phyloP scores from a whole-genome alignment of 2,888 invertebrate species.

The Acrocyrtus sp. region DNA sequence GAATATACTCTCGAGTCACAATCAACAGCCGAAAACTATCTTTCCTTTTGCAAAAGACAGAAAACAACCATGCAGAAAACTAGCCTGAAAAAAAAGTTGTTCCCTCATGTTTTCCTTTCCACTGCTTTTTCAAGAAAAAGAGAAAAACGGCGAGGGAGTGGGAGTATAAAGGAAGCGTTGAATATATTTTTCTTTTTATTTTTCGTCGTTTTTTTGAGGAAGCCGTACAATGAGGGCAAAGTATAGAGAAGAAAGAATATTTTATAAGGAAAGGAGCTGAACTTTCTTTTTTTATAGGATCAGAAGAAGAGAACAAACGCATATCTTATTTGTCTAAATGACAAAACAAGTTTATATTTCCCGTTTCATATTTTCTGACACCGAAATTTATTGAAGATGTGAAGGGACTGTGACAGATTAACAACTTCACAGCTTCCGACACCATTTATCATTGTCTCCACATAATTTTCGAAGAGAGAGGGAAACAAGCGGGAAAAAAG shows the following conservation, averaged over 20 bases:
- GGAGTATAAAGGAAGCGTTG: no score
- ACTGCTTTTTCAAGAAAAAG: no score
- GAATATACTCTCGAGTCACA: no score
- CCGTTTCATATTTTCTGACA: conserved; percentile 33
- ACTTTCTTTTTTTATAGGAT: no score
- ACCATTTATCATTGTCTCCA: conserved; percentile 44
- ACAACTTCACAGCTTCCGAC: conserved; percentile 37
- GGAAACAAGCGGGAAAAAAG: no score
- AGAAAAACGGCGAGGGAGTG: no score
- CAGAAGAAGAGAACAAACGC: conserved; percentile 1
- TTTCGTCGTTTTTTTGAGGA: no score
- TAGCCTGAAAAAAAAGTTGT: background rate
- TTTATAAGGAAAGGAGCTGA: no score
- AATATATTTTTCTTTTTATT: no score
- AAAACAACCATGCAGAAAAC: conserved; percentile 32
- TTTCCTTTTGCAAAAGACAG: conserved; percentile 17
- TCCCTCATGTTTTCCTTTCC: background rate
- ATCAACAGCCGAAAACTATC: background rate
- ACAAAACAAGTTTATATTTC: conserved; percentile 44
- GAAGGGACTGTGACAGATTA: conserved; percentile 48
- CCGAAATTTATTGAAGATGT: conserved; percentile 43
- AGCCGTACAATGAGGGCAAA: no score
- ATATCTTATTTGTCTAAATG: conserved; percentile 42
- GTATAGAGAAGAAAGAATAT: no score
- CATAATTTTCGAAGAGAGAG: conserved; percentile 7